phyloP scores from a whole-genome alignment of 2,888 invertebrate species.

The Pogonocherus hispidulus region DNA sequence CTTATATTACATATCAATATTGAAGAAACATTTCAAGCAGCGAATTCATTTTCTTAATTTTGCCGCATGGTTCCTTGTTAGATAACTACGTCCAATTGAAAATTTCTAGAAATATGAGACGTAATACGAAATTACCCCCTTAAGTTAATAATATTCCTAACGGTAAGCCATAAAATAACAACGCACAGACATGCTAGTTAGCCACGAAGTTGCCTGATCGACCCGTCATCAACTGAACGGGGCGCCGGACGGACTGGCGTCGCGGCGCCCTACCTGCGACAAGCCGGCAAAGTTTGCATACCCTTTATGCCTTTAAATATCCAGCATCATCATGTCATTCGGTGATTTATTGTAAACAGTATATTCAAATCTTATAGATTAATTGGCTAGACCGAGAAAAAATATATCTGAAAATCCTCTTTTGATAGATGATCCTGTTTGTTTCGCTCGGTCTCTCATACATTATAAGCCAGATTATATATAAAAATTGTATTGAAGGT shows the following conservation, averaged over 20 bases:
- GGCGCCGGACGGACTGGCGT: slow-evolving; percentile 61
- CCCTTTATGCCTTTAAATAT: slow-evolving; percentile 48
- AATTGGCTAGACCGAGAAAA: slow-evolving; percentile 20
- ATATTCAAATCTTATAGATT: slow-evolving; percentile 20
- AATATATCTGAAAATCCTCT: neutral
- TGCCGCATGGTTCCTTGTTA: too few relatives aligned
- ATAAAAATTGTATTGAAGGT: neutral
- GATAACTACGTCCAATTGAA: neutral
- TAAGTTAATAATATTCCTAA: slow-evolving; percentile 8
- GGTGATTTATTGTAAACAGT: slow-evolving; percentile 42
- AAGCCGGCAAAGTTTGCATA: slow-evolving; percentile 56
- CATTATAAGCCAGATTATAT: neutral
- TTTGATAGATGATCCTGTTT: slow-evolving; percentile 14
- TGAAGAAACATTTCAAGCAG: too few relatives aligned
- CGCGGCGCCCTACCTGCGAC: slow-evolving; percentile 60
- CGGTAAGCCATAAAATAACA: slow-evolving; percentile 29
- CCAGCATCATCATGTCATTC: slow-evolving; percentile 46
- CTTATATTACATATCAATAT: too few relatives aligned
- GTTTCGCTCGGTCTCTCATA: neutral
- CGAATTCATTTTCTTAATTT: too few relatives aligned
- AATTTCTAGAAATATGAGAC: neutral
- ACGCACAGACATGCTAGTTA: slow-evolving; percentile 58
- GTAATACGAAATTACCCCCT: slow-evolving; percentile 5
- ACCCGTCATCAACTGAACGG: slow-evolving; percentile 63
- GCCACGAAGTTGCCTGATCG: slow-evolving; percentile 62